Evolutionary conservation across 1,140 invertebrate genomes (phyloP), one percentile per base, ranked within the genome.

Genomic region (Drosophila seguyi): DNA sequence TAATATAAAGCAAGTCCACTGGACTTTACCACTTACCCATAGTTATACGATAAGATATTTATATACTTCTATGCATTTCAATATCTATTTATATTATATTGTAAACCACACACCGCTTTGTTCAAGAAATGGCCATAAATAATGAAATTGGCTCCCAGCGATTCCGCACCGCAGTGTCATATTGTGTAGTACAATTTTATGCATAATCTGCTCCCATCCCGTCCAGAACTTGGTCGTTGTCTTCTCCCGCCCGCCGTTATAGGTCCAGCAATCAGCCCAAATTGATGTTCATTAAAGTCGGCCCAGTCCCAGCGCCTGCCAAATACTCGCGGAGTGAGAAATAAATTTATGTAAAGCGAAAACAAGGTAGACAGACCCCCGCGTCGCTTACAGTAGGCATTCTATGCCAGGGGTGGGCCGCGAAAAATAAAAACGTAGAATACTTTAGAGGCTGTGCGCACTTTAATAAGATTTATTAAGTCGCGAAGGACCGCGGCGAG

Each of bases 391-490:
- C 31, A 31, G 61, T 60, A 63, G 67, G 62, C 67, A 31, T 55
- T 57, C 61, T 42, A 53, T 25, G 34, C 10, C 34, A 52, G 58
- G 44, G 29, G 25, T 16, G 59, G 20, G 11, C 13, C 18, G 34
- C 34, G 31, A 20, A 63, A 77, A 69, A 61, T 52, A 55, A 65
- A 79, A 68, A 65, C 41, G 58, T 58, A 74, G 66, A 72, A 78
- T 80, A 81, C 82, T 88, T 88, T 81, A 78, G 72, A 80, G 77
- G 61, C 76, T 57, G 65, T 67, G 84, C 67, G 68, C 78, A 88
- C 84, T 88, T 88, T 84, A 88, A 88, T 83, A 88, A 81, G 84
- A 88, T 88, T 88, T 88, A 88, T 88, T 84, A 88, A 88, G 84
- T 88, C 76, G 67, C 57, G 62, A 50, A 36, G 57, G 59, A 56